These are phyloP conservation scores for Alouatta palliata DNA, from an alignment of 2,113 vertebrate species.

Conservation along the genomic window DNA sequence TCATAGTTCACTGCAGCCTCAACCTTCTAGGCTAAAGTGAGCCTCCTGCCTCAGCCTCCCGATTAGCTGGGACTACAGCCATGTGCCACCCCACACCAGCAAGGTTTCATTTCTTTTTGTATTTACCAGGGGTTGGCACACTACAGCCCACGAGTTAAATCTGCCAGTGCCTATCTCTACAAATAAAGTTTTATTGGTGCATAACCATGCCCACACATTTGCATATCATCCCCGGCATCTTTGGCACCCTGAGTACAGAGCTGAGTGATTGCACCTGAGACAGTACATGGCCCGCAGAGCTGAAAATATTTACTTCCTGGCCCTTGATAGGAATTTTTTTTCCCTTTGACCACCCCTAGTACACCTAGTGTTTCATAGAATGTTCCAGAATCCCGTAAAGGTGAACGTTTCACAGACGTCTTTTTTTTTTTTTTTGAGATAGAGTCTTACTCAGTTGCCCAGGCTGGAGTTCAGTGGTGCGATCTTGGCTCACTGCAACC, in stretches of 20 bases:
- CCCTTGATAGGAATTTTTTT: too few relatives aligned
- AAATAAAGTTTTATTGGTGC: too few relatives aligned
- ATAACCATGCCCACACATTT: neutral
- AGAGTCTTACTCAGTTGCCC: too few relatives aligned
- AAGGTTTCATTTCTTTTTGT: too few relatives aligned
- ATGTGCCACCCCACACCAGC: neutral
- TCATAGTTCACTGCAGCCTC: neutral
- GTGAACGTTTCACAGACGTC: neutral
- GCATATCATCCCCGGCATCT: neutral
- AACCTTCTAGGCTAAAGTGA: neutral
- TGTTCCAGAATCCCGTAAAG: neutral
- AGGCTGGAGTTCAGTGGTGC: too few relatives aligned
- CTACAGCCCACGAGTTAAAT: too few relatives aligned
- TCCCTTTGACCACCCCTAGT: too few relatives aligned
- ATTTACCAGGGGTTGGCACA: too few relatives aligned
- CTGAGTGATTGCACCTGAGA: neutral
- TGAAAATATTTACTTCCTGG: too few relatives aligned
- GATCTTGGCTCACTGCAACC: too few relatives aligned
- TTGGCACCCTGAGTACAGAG: neutral
- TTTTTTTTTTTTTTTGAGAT: neutral
- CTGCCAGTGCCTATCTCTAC: too few relatives aligned
- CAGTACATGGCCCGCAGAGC: too few relatives aligned
- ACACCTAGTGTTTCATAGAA: neutral
- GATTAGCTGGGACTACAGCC: neutral
- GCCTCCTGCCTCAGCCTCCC: neutral